Conservation (phyloP, 1,140 invertebrate genomes). For the Lepidotrigona ventralis region DNA sequence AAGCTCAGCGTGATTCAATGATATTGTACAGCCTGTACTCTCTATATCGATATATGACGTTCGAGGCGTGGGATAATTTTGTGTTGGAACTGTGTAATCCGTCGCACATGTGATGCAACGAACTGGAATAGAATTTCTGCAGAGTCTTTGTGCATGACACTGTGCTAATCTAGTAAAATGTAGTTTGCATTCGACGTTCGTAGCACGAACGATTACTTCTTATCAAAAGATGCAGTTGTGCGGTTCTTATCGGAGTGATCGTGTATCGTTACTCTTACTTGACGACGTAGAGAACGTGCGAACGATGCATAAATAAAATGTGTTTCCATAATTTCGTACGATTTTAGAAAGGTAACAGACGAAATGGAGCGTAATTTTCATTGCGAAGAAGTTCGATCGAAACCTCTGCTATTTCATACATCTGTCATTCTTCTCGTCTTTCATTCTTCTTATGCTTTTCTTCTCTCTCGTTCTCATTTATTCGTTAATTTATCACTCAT, state of each 20-base stretch:
- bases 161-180: constrained; percentile 10
- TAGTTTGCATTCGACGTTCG: not conserved
- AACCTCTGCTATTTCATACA: not conserved
- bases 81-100: not conserved
- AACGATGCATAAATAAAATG: not conserved
- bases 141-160: constrained; percentile 3
- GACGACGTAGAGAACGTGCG: not conserved
- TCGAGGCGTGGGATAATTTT: constrained; percentile 3
- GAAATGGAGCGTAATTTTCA: not conserved
- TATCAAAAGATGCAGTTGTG: not conserved
- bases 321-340: not conserved
- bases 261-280: not conserved
- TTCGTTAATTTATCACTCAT: constrained; percentile 14
- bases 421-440: too few species aligned
- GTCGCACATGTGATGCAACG: not conserved
- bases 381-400: not conserved
- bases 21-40: too few species aligned
- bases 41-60: not conserved
- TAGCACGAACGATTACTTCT: not conserved
- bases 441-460: too few species aligned
- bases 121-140: constrained; percentile 12
- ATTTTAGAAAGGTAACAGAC: not conserved
- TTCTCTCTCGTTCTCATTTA: constrained; percentile 17
- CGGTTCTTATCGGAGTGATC: not conserved
- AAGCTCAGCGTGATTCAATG: not conserved